Evolutionary conservation across 2,888 invertebrate genomes (phyloP).

Genomic region (Agonopterix subpropinquella): DNA sequence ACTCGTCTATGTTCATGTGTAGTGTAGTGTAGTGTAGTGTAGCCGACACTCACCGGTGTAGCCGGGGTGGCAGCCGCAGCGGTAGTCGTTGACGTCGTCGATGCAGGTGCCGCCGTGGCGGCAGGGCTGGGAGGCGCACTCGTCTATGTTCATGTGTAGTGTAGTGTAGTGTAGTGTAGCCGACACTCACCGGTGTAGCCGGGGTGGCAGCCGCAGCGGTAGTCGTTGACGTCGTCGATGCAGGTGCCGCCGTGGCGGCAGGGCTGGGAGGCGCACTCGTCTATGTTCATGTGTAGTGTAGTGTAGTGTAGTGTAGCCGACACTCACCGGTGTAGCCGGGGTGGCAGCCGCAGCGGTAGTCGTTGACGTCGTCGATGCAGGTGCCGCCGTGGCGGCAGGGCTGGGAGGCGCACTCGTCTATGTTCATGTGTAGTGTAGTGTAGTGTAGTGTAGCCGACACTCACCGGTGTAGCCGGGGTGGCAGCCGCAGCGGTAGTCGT

Average conservation of each 20-base stretch:
- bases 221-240: conserved; percentile 86
- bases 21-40: too few relatives aligned
- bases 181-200: conserved; percentile 78
- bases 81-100: conserved; percentile 88
- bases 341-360: conserved; percentile 85
- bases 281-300: too few relatives aligned
- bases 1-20: conserved; percentile 95
- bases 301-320: too few relatives aligned
- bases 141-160: conserved; percentile 94
- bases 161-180: too few relatives aligned
- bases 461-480: conserved; percentile 81
- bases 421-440: too few relatives aligned
- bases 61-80: conserved; percentile 83
- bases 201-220: conserved; percentile 82
- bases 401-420: conserved; percentile 87
- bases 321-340: conserved; percentile 79
- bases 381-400: conserved; percentile 88
- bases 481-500: conserved; percentile 86
- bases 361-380: conserved; percentile 87
- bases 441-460: background rate
- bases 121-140: conserved; percentile 87
- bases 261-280: conserved; percentile 87
- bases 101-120: conserved; percentile 85
- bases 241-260: conserved; percentile 89
- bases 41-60: conserved; percentile 72